phyloP scores from a whole-genome alignment of 2,797 vertebrate species.

The Prionace glauca region DNA sequence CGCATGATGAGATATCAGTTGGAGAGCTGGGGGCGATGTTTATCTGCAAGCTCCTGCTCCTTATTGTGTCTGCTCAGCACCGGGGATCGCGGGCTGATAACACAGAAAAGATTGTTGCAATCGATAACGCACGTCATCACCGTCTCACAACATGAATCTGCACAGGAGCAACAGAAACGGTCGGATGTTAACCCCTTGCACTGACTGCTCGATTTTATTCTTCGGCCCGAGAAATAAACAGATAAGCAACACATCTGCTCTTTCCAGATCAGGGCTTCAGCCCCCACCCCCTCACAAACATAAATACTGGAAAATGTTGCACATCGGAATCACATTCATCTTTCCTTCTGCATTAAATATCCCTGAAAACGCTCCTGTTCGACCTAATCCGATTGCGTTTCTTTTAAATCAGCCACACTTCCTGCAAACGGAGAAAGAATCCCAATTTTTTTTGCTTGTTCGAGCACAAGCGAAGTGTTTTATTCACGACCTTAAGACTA shows the following conservation, averaged over 20 bases:
- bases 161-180: not conserved
- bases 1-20: not conserved
- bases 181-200: not conserved
- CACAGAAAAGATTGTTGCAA: not conserved
- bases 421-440: not conserved
- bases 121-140: not conserved
- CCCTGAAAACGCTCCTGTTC: not conserved
- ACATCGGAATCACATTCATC: not conserved
- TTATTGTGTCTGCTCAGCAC: not conserved
- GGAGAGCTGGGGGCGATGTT: not conserved
- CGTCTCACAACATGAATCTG: not conserved
- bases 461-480: not conserved
- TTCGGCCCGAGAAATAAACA: not conserved
- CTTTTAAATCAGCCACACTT: not conserved
- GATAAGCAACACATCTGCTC: not conserved
- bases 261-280: no score
- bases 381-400: not conserved
- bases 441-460: not conserved
- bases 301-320: not conserved
- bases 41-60: not conserved
- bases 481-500: not conserved
- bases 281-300: not conserved
- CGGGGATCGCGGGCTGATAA: not conserved
- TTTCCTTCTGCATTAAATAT: not conserved
- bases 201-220: not conserved